phyloP scores from a whole-genome alignment of 2,797 vertebrate genomes.

The Sebastes elongatus region DNA sequence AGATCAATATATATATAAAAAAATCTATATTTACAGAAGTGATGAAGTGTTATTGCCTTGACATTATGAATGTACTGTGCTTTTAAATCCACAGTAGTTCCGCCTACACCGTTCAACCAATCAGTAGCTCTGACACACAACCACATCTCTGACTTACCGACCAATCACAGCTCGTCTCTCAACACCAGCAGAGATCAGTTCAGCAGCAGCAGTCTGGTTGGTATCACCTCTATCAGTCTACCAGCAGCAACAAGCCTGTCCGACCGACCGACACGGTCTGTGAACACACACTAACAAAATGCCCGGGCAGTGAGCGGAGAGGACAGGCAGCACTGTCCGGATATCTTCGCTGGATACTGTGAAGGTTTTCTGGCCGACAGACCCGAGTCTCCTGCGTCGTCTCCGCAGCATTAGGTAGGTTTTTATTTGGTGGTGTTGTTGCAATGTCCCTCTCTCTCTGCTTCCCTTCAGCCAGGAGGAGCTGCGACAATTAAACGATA shows the following conservation, averaged over 20 bases:
- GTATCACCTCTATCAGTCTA: neutral
- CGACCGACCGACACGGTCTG: neutral
- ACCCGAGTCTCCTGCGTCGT: conserved; percentile 43
- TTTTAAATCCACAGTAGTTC: conserved; percentile 65
- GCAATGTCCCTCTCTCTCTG: conserved; percentile 12
- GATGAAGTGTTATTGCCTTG: neutral
- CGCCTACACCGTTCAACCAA: conserved; percentile 57
- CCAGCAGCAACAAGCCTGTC: conserved; percentile 12
- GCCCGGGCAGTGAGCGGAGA: conserved; percentile 48
- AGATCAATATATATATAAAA: neutral
- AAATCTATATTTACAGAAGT: neutral
- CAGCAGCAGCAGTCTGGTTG: conserved; percentile 23
- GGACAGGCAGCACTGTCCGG: conserved; percentile 37
- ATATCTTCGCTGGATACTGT: conserved; percentile 3
- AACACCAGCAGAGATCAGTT: conserved; percentile 6
- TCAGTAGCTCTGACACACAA: conserved; percentile 50
- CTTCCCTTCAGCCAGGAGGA: conserved; percentile 1
- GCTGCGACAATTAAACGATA: conserved; percentile 35
- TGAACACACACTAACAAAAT: conserved; percentile 41
- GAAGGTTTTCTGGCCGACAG: conserved; percentile 28
- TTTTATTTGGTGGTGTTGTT: conserved; percentile 11
- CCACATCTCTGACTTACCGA: neutral
- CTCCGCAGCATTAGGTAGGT: conserved; percentile 73
- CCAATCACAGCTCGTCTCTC: conserved; percentile 66
- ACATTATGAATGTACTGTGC: conserved; percentile 35